Base-by-base conservation (phyloP, 2,113 vertebrate genomes). In the Centrocercus urophasianus region DNA sequence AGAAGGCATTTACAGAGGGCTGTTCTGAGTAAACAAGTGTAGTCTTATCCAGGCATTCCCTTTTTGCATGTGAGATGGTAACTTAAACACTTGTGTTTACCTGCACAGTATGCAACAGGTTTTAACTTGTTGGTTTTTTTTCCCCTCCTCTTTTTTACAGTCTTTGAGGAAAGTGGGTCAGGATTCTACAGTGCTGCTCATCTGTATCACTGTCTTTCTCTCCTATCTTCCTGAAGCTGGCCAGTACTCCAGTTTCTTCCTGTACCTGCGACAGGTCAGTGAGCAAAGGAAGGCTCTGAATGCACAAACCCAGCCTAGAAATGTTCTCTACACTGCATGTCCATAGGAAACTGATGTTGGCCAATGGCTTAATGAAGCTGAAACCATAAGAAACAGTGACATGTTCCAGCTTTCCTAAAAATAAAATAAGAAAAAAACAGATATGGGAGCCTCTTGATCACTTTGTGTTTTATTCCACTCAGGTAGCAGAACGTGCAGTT, bases 181-280 rank as follows among this genome's bases (percentile, higher is more conserved):
- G 94, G 99, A 99, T 97, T 99, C 99, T 34, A 99, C 98, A 2
- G 98, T 99, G 88, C 98, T 99, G 52, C 98, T 99, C 97, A 99
- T 99, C 98, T 99, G 98, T 73, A 99, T 99, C 96, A 99, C 98
- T 4, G 98, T 99, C 17, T 99, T 99, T 95, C 98, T 99, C 87
- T 99, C 99, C 93, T 99, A 99, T 97, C 98, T 99, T 81, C 99
- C 99, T 0, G 99, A 99, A 94, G 99, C 99, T 2, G 99, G 99
- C 56, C 99, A 99, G 97, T 99, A 99, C 96, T 99, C 99, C 97
- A 99, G 99, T 96, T 99, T 99, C 96, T 99, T 99, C 97, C 98
- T 99, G 45, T 99, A 99, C 97, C 98, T 99, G 84, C 97, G 97
- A 93, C 99, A 99, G 98, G 99, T 99, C 95, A 96, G 93, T 1